Conservation (phyloP, 1,140 invertebrate genomes). For the Drosophila ironensis region DNA sequence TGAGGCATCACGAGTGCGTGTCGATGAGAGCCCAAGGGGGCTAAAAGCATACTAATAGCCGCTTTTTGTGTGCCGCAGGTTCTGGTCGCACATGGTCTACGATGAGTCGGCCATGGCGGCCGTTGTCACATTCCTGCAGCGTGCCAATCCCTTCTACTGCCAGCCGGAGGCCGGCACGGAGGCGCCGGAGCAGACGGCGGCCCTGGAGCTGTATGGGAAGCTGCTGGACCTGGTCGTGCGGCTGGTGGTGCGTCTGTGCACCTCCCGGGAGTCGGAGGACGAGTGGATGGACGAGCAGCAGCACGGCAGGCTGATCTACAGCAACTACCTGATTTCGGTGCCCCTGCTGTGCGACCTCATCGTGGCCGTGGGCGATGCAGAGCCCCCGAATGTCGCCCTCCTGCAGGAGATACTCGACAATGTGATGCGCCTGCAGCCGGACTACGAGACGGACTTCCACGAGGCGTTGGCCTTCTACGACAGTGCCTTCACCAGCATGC, state of each 20-base stretch:
- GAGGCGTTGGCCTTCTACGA: slow-evolving; percentile 84
- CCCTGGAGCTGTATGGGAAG: slow-evolving; percentile 82
- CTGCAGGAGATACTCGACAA: slow-evolving; percentile 86
- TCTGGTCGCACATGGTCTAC: slow-evolving; percentile 90
- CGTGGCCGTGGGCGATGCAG: slow-evolving; percentile 86
- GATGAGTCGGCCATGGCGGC: slow-evolving; percentile 86
- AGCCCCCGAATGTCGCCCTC: slow-evolving; percentile 84
- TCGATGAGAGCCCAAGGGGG: no score
- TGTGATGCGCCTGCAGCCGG: slow-evolving; percentile 87
- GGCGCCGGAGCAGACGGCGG: slow-evolving; percentile 34
- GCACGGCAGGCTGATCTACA: slow-evolving; percentile 88
- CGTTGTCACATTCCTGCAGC: slow-evolving; percentile 88
- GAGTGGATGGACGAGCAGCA: slow-evolving; percentile 86
- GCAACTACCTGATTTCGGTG: slow-evolving; percentile 91
- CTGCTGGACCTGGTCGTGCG: slow-evolving; percentile 86
- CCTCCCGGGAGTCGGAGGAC: slow-evolving; percentile 88
- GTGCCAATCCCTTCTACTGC: slow-evolving; percentile 87
- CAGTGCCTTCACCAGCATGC: slow-evolving; percentile 71
- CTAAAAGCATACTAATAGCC: neutral
- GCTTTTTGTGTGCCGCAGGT: slow-evolving; percentile 40
- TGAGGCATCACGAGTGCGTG: slow-evolving; percentile 66
- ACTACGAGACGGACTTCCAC: slow-evolving; percentile 87
- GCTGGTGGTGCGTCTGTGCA: slow-evolving; percentile 88
- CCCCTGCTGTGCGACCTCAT: slow-evolving; percentile 91
- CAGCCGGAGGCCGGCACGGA: slow-evolving; percentile 62